These are phyloP conservation scores for Ganaspis sp. DNA, from an alignment of 1,140 invertebrate species.

Conservation along the genomic window DNA sequence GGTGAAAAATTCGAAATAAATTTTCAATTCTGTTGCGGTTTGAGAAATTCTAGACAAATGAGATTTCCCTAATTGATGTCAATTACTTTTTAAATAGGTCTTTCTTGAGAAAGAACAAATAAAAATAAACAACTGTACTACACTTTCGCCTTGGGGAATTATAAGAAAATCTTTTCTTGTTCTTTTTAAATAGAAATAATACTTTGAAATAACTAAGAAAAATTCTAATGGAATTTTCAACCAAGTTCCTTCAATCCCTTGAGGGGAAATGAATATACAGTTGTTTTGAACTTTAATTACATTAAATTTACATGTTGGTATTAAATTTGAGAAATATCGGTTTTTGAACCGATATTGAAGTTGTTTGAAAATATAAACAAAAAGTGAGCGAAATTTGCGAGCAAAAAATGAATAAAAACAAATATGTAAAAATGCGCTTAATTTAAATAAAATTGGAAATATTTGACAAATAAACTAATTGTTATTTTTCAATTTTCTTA, in stretches of 20 bases:
- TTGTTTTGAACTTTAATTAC: not conserved
- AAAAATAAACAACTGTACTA: no score
- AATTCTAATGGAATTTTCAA: slow-evolving; percentile 2
- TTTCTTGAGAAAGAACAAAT: not conserved
- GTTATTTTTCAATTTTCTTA: no score
- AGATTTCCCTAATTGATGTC: no score
- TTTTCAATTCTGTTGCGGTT: no score
- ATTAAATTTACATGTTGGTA: not conserved
- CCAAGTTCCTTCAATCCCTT: not conserved
- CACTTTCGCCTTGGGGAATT: not conserved
- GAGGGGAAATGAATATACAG: not conserved
- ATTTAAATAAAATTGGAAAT: no score
- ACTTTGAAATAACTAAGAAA: not conserved
- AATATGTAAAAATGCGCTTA: no score
- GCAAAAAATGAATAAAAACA: no score
- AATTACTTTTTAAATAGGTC: not conserved
- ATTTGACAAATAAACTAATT: no score
- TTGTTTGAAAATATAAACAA: not conserved
- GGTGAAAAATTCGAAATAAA: not conserved
- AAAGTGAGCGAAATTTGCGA: no score
- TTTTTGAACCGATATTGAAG: no score
- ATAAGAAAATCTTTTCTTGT: not conserved
- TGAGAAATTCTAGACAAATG: no score
- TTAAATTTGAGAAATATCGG: not conserved
- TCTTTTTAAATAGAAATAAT: not conserved